Evolutionary conservation across 1,140 invertebrate genomes (phyloP).

Genomic region (Subanguina moxae): DNA sequence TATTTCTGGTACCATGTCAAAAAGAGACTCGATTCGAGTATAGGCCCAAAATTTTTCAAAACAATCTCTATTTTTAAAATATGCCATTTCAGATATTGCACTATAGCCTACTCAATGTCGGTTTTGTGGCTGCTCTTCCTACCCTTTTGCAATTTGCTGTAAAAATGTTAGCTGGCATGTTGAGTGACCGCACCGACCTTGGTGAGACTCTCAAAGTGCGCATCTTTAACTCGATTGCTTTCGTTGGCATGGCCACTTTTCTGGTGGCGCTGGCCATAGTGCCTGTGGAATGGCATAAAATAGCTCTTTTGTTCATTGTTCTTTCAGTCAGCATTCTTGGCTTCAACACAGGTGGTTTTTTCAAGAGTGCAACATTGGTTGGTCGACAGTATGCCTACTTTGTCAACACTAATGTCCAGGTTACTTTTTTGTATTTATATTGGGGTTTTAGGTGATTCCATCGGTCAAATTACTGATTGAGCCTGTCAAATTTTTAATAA

Average conservation of each 20-base stretch:
- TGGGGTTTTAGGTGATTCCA: too few species aligned
- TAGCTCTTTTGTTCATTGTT: constrained; percentile 18
- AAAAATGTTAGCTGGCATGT: constrained; percentile 42
- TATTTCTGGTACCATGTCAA: too few species aligned
- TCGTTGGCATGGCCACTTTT: constrained; percentile 43
- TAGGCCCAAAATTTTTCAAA: too few species aligned
- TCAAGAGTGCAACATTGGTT: constrained; percentile 47
- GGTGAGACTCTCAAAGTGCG: constrained; percentile 26
- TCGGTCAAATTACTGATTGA: too few species aligned
- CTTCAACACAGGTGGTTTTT: constrained; percentile 49
- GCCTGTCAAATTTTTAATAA: too few species aligned
- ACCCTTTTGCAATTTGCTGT: constrained; percentile 42
- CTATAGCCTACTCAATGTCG: constrained; percentile 31
- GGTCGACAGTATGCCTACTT: constrained; percentile 46
- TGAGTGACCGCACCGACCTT: constrained; percentile 33
- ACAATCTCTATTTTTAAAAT: too few species aligned
- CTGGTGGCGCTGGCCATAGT: constrained; percentile 23
- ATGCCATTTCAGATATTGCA: constrained; percentile 27
- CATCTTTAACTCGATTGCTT: constrained; percentile 47
- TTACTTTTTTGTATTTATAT: not conserved
- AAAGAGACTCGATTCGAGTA: too few species aligned
- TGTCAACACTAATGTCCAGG: constrained; percentile 25
- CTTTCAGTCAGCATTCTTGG: constrained; percentile 35
- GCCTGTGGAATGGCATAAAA: not conserved
- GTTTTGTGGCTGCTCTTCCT: constrained; percentile 35